These are phyloP conservation scores for Yponomeuta evonymella DNA, from an alignment of 2,888 invertebrate species.

Conservation along the genomic window DNA sequence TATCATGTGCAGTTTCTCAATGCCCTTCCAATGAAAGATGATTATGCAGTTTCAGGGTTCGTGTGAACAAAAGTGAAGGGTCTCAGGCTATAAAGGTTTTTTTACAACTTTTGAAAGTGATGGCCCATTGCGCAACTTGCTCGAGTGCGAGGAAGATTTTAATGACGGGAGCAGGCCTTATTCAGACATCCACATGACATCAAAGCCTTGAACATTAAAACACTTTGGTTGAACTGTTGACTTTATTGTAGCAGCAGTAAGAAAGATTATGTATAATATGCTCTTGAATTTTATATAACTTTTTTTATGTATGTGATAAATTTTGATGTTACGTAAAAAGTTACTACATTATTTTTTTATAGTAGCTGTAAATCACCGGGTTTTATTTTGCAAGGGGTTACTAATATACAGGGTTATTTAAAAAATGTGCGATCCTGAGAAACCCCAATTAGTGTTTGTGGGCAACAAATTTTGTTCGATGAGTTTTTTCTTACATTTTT, in stretches of 20 bases:
- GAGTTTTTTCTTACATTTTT: no score
- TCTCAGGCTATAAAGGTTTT: slow-evolving; percentile 35
- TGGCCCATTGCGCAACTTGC: slow-evolving; percentile 44
- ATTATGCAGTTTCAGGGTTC: slow-evolving; percentile 1
- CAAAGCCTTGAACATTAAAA: not conserved
- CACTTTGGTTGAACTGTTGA: not conserved
- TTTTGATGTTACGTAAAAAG: no score
- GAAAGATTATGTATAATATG: not conserved
- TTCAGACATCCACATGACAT: not conserved
- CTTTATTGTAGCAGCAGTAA: not conserved
- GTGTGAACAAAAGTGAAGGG: slow-evolving; percentile 31
- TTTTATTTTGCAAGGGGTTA: no score
- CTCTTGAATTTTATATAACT: not conserved
- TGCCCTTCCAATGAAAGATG: not conserved
- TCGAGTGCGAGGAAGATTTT: slow-evolving; percentile 36
- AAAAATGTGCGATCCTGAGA: no score
- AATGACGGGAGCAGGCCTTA: slow-evolving; percentile 35
- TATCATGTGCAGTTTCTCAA: not conserved
- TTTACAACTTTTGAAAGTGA: slow-evolving; percentile 68
- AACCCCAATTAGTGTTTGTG: no score
- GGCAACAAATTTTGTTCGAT: no score
- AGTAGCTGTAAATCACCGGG: no score
- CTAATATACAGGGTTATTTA: no score
- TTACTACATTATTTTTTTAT: no score
- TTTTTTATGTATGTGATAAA: not conserved